Evolutionary conservation across 2,113 vertebrate species (phyloP), one percentile per base, ranked within the genome.

Genomic region (Thalassarche chlororhynchos): DNA sequence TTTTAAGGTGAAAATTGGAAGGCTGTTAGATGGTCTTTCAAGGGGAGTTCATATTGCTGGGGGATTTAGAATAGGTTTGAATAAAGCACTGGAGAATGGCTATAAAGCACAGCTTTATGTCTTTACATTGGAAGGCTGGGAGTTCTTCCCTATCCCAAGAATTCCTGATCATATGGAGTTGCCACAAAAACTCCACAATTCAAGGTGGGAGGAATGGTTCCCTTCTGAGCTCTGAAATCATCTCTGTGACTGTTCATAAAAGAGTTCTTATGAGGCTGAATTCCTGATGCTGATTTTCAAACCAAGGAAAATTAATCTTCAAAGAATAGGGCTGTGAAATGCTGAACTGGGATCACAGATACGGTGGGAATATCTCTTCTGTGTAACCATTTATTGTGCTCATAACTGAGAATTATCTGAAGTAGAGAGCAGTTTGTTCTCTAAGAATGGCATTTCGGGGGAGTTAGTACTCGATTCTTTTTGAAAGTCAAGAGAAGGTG

Each of bases 261-360:
- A 91, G 54, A 93, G 49, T 42, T 85, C 46, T 44, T 70, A 28
- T 68, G 38, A 66, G 78, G 34, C 89, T 96, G 71, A 93, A 93
- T 78, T 97, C 85, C 68, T 90, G 71, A 64, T 70, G 68, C 71
- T 93, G 60, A 61, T 94, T 95, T 88, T 96, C 75, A 90, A 94
- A 85, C 60, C 60, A 93, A 88, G 75, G 55, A 77, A 97, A 93
- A 93, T 38, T 64, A 88, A 93, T 96, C 71, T 94, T 91, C 86
- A 86, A 94, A 93, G 68, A 90, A 90, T 1, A 86, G 38, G n/a
- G 51, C 62, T 94, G 51, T 88, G 84, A 93, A 95, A 91, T 66
- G 42, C 81, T 90, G 68, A 86, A 92, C 55, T 58, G 38, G 78
- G 38, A 82, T 91, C 77, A 88, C 54, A 83, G 78, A 96, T 77